phyloP scores from a whole-genome alignment of 2,888 invertebrate genomes.

The Phaedon cochleariae region DNA sequence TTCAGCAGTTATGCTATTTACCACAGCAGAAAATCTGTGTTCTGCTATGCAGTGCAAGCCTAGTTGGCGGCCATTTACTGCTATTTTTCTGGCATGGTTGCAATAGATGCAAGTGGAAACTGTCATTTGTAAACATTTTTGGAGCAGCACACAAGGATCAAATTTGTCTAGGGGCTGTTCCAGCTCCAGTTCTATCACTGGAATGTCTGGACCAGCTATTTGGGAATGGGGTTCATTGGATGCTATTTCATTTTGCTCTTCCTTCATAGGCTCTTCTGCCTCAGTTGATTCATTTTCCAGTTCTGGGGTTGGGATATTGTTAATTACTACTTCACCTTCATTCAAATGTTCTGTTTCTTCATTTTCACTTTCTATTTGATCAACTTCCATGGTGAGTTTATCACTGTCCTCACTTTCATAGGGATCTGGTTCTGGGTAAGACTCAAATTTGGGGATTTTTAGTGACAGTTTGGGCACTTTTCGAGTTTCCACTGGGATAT shows the following conservation, averaged over 20 bases:
- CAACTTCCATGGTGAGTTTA: conserved; percentile 68
- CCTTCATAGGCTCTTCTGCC: conserved; percentile 30
- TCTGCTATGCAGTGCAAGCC: conserved; percentile 81
- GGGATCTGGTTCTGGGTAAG: conserved; percentile 55
- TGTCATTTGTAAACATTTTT: conserved; percentile 76
- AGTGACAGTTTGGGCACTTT: conserved; percentile 75
- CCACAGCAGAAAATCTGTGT: conserved; percentile 82
- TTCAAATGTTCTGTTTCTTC: conserved; percentile 60
- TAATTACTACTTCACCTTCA: conserved; percentile 52
- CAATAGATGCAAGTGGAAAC: conserved; percentile 81
- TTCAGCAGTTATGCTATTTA: conserved; percentile 80
- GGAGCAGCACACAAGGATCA: conserved; percentile 74
- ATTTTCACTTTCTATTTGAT: conserved; percentile 59
- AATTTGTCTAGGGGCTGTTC: conserved; percentile 80
- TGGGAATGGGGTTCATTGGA: conserved; percentile 45
- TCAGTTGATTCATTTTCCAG: conserved; percentile 54
- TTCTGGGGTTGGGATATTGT: conserved; percentile 46
- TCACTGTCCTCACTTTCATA: conserved; percentile 68
- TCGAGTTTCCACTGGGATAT: conserved; percentile 52
- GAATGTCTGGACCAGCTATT: conserved; percentile 72
- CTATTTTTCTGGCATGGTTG: conserved; percentile 85
- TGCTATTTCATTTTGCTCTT: conserved; percentile 30
- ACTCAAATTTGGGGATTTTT: conserved; percentile 62
- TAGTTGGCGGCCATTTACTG: conserved; percentile 83
- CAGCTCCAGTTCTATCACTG: conserved; percentile 75